Conservation (phyloP, 2,888 invertebrate genomes). For the Phrixothrix hirtus region DNA sequence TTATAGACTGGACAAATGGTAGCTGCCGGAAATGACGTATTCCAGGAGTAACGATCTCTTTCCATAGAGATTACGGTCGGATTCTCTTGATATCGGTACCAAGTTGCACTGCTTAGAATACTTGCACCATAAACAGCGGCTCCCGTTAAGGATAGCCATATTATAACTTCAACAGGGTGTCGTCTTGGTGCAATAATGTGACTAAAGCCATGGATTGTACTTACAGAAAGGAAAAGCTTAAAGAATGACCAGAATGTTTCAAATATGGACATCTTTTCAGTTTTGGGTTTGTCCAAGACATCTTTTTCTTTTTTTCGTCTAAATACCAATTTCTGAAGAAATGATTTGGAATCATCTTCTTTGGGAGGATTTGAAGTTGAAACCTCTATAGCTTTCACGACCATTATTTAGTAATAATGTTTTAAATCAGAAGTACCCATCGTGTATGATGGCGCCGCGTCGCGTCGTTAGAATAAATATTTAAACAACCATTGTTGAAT, state of each 20-base stretch:
- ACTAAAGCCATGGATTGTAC: conserved; percentile 48
- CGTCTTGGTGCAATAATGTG: conserved; percentile 42
- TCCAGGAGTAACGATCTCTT: conserved; percentile 72
- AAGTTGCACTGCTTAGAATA: conserved; percentile 61
- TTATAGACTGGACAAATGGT: conserved; percentile 68
- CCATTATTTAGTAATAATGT: too few species aligned
- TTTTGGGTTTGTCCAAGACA: background rate
- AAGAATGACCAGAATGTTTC: conserved; percentile 21
- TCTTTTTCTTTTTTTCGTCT: conserved; percentile 1
- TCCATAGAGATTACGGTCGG: conserved; percentile 77
- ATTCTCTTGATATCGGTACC: conserved; percentile 69
- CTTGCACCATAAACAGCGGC: conserved; percentile 44
- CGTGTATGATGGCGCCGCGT: too few species aligned
- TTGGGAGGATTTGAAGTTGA: too few species aligned
- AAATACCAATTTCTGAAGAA: conserved; percentile 4
- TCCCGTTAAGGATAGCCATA: conserved; percentile 45
- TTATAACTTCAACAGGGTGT: conserved; percentile 43
- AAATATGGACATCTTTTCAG: conserved; percentile 4
- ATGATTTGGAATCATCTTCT: too few species aligned
- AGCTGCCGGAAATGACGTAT: conserved; percentile 69
- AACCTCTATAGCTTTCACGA: too few species aligned
- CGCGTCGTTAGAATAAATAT: too few species aligned
- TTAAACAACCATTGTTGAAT: too few species aligned
- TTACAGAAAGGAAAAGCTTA: conserved; percentile 41
- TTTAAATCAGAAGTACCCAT: too few species aligned